phyloP scores from a whole-genome alignment of 2,797 vertebrate species.

The Rhincodon typus region DNA sequence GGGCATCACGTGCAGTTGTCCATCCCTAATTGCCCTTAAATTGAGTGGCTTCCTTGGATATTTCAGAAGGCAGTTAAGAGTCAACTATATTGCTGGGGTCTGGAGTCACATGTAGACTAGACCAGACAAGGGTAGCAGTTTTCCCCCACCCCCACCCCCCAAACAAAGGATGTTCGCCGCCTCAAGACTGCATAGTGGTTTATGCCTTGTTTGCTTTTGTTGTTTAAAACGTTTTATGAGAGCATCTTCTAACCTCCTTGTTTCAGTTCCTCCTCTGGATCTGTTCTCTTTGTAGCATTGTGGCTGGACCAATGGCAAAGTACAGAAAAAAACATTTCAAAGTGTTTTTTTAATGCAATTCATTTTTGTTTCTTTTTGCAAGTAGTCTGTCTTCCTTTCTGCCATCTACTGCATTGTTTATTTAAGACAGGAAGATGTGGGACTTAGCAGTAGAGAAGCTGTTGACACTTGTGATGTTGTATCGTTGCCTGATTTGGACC shows the following conservation, averaged over 20 bases:
- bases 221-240: background rate
- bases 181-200: background rate
- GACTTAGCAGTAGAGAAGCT: background rate
- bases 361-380: background rate
- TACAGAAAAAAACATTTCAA: background rate
- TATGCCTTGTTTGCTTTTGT: background rate
- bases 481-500: too few species aligned
- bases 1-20: too few species aligned
- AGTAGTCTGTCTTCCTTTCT: background rate
- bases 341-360: background rate
- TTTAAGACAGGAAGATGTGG: background rate
- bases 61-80: too few species aligned
- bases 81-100: too few species aligned
- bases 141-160: too few species aligned
- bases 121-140: too few species aligned
- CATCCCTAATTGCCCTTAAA: too few species aligned
- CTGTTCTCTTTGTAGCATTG: background rate
- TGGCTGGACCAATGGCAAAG: background rate
- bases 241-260: background rate
- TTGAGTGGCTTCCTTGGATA: too few species aligned
- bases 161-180: too few species aligned
- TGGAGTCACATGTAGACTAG: too few species aligned
- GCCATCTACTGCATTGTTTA: background rate
- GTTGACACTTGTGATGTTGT: background rate
- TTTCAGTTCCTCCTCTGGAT: background rate